A percentile compares a stretch with the other conserved stretches of the same genome.
Evolutionary conservation across 1,140 invertebrate genomes (phyloP).

Genomic region (Zaprionus capensis): DNA sequence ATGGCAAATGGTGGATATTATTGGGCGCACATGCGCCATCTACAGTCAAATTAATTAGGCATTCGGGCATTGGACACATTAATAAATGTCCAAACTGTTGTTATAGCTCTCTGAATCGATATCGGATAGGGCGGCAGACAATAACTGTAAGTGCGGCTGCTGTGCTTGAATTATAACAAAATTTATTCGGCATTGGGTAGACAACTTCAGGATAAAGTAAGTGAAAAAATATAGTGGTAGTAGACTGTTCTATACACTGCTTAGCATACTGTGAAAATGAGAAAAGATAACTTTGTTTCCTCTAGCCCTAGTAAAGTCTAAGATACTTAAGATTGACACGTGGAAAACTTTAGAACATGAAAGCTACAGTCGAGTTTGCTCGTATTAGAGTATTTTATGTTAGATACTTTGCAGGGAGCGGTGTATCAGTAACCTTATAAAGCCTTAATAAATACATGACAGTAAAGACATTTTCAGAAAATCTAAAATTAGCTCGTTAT

Average conservation of each 20-base stretch:
- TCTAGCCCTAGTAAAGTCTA: no score
- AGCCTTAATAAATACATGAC: no score
- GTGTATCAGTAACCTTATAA: no score
- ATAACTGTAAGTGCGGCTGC: neutral
- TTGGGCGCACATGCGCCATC: neutral
- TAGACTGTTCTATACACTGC: neutral
- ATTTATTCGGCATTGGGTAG: neutral
- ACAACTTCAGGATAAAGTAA: neutral
- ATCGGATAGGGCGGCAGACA: neutral
- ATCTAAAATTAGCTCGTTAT: neutral
- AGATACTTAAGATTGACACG: neutral
- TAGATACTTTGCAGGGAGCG: no score
- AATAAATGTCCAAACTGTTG: constrained; percentile 10
- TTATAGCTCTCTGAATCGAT: neutral
- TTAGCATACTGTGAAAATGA: neutral
- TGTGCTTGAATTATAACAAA: neutral
- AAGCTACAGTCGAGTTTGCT: no score
- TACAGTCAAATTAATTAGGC: constrained; percentile 32
- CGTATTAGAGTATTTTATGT: no score
- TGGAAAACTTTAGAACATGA: no score
- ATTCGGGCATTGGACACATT: constrained; percentile 10
- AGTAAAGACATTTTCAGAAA: no score
- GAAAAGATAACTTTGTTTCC: no score
- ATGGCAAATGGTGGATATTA: constrained; percentile 42
- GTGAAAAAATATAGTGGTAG: neutral